phyloP scores from a whole-genome alignment of 2,797 vertebrate genomes.

The Melanitta fusca region DNA sequence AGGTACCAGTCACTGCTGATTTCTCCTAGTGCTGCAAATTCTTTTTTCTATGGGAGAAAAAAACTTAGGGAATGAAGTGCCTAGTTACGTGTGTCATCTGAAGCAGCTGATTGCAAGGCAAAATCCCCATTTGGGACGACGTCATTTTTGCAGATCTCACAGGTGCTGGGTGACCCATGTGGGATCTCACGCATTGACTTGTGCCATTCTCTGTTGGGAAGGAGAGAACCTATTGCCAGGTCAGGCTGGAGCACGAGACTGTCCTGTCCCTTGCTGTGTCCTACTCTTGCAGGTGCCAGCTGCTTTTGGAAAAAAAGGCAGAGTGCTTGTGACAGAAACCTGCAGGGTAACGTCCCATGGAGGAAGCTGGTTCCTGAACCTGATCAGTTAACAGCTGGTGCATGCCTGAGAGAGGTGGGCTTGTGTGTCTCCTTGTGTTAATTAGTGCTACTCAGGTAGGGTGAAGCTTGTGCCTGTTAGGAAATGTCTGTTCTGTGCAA shows the following conservation, averaged over 20 bases:
- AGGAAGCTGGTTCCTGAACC: not conserved
- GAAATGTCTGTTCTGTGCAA: not conserved
- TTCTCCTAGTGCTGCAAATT: not conserved
- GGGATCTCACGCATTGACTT: too few relatives aligned
- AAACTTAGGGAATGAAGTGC: not conserved
- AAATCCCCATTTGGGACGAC: not conserved
- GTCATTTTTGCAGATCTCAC: not conserved
- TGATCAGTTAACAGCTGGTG: not conserved
- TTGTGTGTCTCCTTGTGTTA: not conserved
- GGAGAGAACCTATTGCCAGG: not conserved
- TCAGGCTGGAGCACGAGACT: not conserved
- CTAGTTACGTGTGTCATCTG: fast-evolving
- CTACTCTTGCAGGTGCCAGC: not conserved
- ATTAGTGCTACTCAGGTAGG: not conserved
- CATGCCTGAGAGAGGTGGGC: not conserved
- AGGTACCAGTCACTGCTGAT: not conserved
- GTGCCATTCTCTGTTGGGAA: not conserved
- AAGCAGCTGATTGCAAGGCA: not conserved
- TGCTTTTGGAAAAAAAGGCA: not conserved
- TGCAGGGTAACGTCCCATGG: not conserved
- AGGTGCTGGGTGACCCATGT: not conserved
- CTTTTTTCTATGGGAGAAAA: not conserved
- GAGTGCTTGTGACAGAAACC: not conserved
- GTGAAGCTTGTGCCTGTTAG: not conserved
- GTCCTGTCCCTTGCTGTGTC: not conserved